Evolutionary conservation across 2,113 vertebrate genomes (phyloP), one percentile per base, ranked within the genome.

Genomic region (Actinemys pallida): DNA sequence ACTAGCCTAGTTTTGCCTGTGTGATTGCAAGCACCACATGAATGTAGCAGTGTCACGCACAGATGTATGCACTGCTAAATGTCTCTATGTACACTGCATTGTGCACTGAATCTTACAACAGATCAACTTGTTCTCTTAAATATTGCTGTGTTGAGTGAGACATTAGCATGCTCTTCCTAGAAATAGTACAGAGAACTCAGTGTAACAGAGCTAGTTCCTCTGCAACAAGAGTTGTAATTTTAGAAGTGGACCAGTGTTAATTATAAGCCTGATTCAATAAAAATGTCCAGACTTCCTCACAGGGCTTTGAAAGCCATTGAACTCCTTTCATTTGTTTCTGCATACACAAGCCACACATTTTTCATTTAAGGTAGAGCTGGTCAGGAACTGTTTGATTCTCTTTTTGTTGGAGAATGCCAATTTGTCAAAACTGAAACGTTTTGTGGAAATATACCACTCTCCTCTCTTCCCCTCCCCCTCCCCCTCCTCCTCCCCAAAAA

Each of bases 71-170:
- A 79, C 8, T 14, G 65, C 42, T 75, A 7, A 88, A 10, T 76
- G 42, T 49, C 24, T 49, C 24, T 65, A 45, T 0, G 0, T 54
- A 75, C 90, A 53, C 22, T 2, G 1, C 6, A 3, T 53, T 69
- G 56, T 24, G 24, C 56, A 57, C 25, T 57, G 25, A 47, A 10
- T 93, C 95, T 96, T 59, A 82, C 52, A 81, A 4, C 6, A 45
- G 49, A 52, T 62, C 62, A 42, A 17, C 62, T 69, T 57, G 56
- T 19, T 56, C 89, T 92, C 79, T 35, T 24, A 19, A 94, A 83
- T 0, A 0, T 84, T 87, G 10, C 25, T 89, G 2, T 49, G 69
- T 11, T 69, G 86, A 90, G 90, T 52, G 20, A 88, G 92, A 27
- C 10, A 65, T 20, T 1, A 16, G 4, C 22, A 29, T 1, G 42